Base-by-base conservation (phyloP, 2,113 vertebrate species). In the Euleptes europaea region DNA sequence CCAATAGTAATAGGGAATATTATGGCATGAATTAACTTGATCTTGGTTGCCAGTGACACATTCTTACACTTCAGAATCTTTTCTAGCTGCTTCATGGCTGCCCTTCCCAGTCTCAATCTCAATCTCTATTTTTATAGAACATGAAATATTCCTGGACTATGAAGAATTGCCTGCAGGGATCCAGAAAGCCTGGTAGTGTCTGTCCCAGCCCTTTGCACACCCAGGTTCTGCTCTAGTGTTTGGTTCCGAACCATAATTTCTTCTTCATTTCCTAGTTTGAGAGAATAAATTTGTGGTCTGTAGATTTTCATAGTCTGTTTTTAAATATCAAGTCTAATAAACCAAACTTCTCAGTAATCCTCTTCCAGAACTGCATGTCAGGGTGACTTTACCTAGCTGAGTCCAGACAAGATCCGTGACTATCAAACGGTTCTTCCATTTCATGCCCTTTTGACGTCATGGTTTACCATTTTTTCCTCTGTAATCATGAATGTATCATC, bases 271-370 rank as follows among this genome's bases (percentile, higher is more conserved):
- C 85, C 83, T 80, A 54, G 47, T 33, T 65, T 82, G 72, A 87
- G 85, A 88, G 92, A 91, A 88, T 63, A 84, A 93, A 93, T 93
- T 86, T 73, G 91, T 92, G 88, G 88, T 88, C 74, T 44, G 89
- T 92, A n/a, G n/a, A n/a, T n/a, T n/a, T n/a, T n/a, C n/a, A n/a
- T 9, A 44, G 44, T 44, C 44, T 44, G 9, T 44, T 44, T 44
- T 44, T 44, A 44, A 44, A 44, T 44, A 44, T 5, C 44, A 44
- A n/a, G n/a, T n/a, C n/a, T 86, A 88, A 85, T 80, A 9, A 88
- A 88, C 67, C 82, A 7, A 85, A 83, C 91, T 91, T 90, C 89
- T 93, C 94, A 72, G 66, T 92, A 85, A 63, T 91, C 90, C 74
- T 47, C 63, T 57, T 54, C 31, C 49, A 42, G 49, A 31, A 31